Evolutionary conservation across 2,797 vertebrate genomes (phyloP).

Genomic region (Melanogrammus aeglefinus): DNA sequence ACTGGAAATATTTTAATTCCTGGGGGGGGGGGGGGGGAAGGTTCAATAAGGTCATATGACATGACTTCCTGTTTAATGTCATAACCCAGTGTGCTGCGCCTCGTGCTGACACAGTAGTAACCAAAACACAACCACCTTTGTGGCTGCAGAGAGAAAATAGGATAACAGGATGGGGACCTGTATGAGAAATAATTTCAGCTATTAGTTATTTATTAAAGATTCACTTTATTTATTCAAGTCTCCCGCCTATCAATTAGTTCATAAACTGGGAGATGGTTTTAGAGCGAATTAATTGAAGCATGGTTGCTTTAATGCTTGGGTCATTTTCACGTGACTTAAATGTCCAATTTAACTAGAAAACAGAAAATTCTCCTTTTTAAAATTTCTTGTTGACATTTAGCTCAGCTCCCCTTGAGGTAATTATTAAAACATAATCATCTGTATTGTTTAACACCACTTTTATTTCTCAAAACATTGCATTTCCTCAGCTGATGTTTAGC

Average conservation of each 20-base stretch:
- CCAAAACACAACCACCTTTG: neutral
- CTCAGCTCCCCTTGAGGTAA: neutral
- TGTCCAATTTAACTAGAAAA: neutral
- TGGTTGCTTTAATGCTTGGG: neutral
- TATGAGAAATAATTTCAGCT: neutral
- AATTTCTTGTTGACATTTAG: neutral
- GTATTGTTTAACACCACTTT: neutral
- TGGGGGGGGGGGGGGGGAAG: too few species aligned
- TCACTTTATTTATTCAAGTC: too few species aligned
- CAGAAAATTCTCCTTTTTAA: neutral
- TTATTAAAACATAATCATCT: neutral
- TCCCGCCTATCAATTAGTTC: neutral
- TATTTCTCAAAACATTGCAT: neutral
- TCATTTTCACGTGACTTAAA: neutral
- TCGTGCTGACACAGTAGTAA: neutral
- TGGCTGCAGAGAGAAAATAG: neutral
- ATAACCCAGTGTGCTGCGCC: neutral
- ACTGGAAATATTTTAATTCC: neutral
- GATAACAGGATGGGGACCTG: neutral
- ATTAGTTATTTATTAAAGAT: neutral
- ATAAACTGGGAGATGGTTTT: neutral
- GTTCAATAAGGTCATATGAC: neutral
- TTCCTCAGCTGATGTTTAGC: neutral
- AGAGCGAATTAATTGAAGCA: neutral
- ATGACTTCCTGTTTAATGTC: neutral